Base-by-base conservation (phyloP, 1,140 invertebrate species). In the Pectinophora gossypiella region DNA sequence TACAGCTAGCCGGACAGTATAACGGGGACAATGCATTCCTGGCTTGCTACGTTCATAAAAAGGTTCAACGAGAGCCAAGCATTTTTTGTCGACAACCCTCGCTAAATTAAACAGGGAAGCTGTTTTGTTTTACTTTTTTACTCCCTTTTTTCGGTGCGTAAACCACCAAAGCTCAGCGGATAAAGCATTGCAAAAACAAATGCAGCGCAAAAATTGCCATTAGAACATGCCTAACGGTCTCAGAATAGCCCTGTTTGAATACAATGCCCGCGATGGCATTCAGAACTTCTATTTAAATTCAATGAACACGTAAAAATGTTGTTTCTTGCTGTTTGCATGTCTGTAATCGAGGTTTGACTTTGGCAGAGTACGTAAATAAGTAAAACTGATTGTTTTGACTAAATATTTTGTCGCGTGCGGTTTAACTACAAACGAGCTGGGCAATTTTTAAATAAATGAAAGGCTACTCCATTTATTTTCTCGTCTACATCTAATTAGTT, bases 51-150 rank as follows among this genome's bases (percentile, higher is more conserved):
- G 76, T 69, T 68, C 78, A 72, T 73, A 81, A 83, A 85, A 79
- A 76, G 66, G 68, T 65, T 62, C 68, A 72, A 72, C 74, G 63
- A 61, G 64, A 64, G 64, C 67, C 55, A 68, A 20, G 62, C 59
- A 60, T 72, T 85, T 85, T 84, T 85, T 85, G 72, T 69, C 63
- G 61, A 71, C 68, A 69, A 64, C 76, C 68, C 66, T 72, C 68
- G 77, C 76, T 76, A 85, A 85, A 85, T 85, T 83, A 80, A 81
- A 83, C 72, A 76, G 72, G 69, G 69, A 67, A 76, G 69, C 70
- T 70, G 73, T 82, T 83, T 79, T 78, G 54, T 76, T 75, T 70
- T 76, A 63, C 64, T 70, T 76, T 72, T 69, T 63, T 73, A 73
- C 66, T 36, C 23, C 44, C 47, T 12, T 46, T 64, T 64, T 61